Evolutionary conservation across 2,797 vertebrate species (phyloP), one percentile per base, ranked within the genome.

Genomic region (Morelia viridis): DNA sequence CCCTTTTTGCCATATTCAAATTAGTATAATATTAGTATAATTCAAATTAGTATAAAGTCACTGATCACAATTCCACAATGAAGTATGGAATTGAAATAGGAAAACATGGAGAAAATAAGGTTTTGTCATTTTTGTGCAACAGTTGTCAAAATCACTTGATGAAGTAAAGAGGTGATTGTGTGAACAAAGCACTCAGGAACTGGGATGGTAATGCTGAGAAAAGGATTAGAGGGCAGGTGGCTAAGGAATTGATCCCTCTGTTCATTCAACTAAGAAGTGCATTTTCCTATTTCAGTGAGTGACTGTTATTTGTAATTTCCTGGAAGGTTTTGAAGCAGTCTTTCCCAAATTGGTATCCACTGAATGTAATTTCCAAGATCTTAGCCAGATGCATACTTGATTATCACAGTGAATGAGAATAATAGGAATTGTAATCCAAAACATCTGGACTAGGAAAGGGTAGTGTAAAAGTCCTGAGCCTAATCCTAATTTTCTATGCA

Each of bases 1-100:
- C 28, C 57, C 58, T 94, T 92, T 90, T 91, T 85, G 93, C 60
- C 53, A 60, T 68, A 41, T 41, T 80, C 89, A 90, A 92, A 92
- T 94, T 86, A 68, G 68, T 84, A 35, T 26, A 28, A 83, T 90
- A 31, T 28, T 85, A 17, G 58, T 60, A 46, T 80, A 80, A 80
- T 80, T 80, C 76, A 80, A 46, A 80, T 80, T 80, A 65, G 76
- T 85, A 56, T n/a, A n/a, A 83, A 89, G 41, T n/a, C 87, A 26
- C 10, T 64, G 80, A 89, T 93, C 50, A 5, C 19, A 31, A 15
- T 31, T 84, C 85, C 60, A 46, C 31, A 46, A 10, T 31, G 84
- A 91, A 91, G 31, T 57, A 53, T 80, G 50, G 68, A 24, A 91
- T 84, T 84, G 85, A 87, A 92, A 87, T 88, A 84, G 85, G 60